Evolutionary conservation across 1,140 invertebrate genomes (phyloP), one percentile per base, ranked within the genome.

Genomic region (Drosophila pandora): DNA sequence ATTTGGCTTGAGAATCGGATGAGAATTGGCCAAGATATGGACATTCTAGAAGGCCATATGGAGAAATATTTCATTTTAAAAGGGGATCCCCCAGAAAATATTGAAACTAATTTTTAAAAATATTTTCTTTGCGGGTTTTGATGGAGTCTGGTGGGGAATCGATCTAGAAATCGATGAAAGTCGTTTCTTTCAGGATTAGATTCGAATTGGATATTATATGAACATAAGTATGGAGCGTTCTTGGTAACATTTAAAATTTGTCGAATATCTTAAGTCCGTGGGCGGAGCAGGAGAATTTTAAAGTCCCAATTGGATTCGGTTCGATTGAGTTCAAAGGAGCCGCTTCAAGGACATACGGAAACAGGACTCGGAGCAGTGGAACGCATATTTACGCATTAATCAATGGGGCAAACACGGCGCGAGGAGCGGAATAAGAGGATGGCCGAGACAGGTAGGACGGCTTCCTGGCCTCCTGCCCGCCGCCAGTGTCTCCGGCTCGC

Each of bases 371-470:
- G 22, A 43, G 47, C 64, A 34, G 67, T 58, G 76, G 80, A 80
- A 84, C 64, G 80, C 71, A 83, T 79, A 83, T 84, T 84, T 84
- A 83, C 70, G 80, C 79, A 83, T 83, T 82, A 83, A 82, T 82
- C 79, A 82, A 82, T 82, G 79, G 73, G 79, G 56, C 79, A 82
- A 83, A 83, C 62, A 73, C 69, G 72, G 55, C 57, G 22, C 59
- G 37, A 62, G 45, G 60, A 67, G 12, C 2, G 21, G 41, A 65
- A 52, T 45, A 43, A 54, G 47, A 76, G 53, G 56, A 70, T 54
- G 54, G 63, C 60, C 71, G 47, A 45, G 62, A 69, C 67, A 70
- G 67, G 67, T 70, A 49, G 65, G 13, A 43, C 6, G 17, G 3
- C 39, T 7, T 48, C 64, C 39, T 25, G 32, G 13, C 64, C 39